These are phyloP conservation scores for Clivina fossor DNA, from an alignment of 2,888 invertebrate genomes.

Conservation along the genomic window DNA sequence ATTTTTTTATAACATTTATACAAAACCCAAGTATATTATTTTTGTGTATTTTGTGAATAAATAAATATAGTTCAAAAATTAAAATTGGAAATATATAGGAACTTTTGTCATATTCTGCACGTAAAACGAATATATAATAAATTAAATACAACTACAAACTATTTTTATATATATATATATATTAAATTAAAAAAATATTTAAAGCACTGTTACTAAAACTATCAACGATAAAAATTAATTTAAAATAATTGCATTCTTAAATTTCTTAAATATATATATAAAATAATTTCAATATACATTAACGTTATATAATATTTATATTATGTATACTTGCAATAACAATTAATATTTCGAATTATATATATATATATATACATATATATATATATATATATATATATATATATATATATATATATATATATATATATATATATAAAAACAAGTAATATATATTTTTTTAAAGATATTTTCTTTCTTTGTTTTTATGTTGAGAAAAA, in stretches of 20 bases:
- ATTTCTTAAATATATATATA: no score
- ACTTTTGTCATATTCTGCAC: constrained; percentile 18
- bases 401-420: no score
- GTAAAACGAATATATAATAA: constrained; percentile 9
- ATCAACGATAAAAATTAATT: constrained; percentile 11
- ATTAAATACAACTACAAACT: constrained; percentile 10
- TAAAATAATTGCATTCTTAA: constrained; percentile 11
- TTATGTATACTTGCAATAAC: constrained; percentile 15
- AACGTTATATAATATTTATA: constrained; percentile 2
- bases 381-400: no score
- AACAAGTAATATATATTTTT: no score
- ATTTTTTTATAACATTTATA: no score
- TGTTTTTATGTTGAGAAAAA: constrained; percentile 20
- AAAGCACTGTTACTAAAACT: constrained; percentile 25
- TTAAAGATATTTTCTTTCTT: no score
- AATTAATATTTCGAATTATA: constrained; percentile 24
- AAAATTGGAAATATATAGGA: constrained; percentile 3
- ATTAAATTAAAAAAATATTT: constrained; percentile 12
- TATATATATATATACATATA: constrained; percentile 27
- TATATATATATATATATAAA: no score
- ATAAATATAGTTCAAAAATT: neutral
- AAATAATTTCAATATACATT: constrained; percentile 10
- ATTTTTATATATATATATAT: constrained; percentile 5
- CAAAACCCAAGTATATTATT: no score
- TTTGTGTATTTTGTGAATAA: neutral